These are phyloP conservation scores for Meta bourneti DNA, from an alignment of 2,888 invertebrate genomes.

Conservation along the genomic window DNA sequence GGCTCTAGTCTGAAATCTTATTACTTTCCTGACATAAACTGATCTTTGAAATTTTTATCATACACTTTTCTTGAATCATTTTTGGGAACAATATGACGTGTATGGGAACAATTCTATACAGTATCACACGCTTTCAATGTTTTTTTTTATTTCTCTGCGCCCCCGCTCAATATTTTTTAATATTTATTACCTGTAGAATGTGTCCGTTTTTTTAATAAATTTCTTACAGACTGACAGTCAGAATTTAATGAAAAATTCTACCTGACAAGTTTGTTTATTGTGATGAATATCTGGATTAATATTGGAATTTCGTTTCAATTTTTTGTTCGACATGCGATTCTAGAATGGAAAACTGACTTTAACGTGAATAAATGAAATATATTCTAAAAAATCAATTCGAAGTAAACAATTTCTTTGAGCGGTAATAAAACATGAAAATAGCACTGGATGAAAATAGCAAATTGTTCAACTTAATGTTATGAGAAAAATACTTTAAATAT, in stretches of 20 bases:
- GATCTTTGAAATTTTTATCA: slow-evolving; percentile 46
- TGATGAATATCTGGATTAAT: neutral
- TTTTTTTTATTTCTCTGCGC: too few relatives aligned
- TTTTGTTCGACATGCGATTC: too few relatives aligned
- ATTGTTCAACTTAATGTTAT: too few relatives aligned
- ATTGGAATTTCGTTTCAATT: neutral
- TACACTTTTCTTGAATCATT: slow-evolving; percentile 32
- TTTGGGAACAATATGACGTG: slow-evolving; percentile 26
- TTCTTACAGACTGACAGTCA: neutral
- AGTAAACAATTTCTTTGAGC: too few relatives aligned
- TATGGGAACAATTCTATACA: neutral
- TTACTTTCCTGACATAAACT: slow-evolving; percentile 37
- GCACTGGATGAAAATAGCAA: too few relatives aligned
- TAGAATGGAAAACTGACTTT: too few relatives aligned
- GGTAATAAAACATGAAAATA: too few relatives aligned
- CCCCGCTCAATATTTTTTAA: neutral
- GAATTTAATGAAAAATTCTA: neutral
- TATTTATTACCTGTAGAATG: neutral
- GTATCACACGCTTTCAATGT: neutral
- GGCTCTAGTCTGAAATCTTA: slow-evolving; percentile 19
- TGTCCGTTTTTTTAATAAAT: neutral
- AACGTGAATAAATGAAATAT: too few relatives aligned
- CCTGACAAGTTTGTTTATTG: neutral
- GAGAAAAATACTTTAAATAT: too few relatives aligned
- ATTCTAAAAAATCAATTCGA: too few relatives aligned